Conservation (phyloP, 1,140 invertebrate species). For the Telenomus remus region DNA sequence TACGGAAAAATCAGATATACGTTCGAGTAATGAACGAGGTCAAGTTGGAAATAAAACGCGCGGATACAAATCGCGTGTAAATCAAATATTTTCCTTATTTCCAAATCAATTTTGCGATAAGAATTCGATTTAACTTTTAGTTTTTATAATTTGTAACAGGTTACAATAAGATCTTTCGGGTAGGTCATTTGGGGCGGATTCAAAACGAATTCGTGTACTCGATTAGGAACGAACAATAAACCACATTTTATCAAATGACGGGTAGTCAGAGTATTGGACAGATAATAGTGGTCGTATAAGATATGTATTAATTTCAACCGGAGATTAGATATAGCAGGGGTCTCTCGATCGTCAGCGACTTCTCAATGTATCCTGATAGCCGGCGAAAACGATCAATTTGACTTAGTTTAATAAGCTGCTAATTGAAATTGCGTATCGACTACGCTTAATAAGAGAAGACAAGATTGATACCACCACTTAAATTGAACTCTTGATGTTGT, state of each 20-base stretch:
- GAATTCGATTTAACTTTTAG: no score
- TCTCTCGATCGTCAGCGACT: conserved; percentile 26
- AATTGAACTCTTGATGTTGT: not conserved
- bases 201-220: conserved; percentile 18
- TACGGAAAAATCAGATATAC: conserved; percentile 6
- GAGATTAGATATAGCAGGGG: conserved; percentile 32
- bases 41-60: not conserved
- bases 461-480: conserved; percentile 23
- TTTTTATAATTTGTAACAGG: no score
- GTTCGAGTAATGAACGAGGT: not conserved
- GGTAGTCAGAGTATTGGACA: conserved; percentile 31
- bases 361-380: conserved; percentile 36
- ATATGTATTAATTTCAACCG: conserved; percentile 48
- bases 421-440: conserved; percentile 53
- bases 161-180: conserved; percentile 11
- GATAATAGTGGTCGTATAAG: conserved; percentile 53
- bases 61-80: no score
- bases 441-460: conserved; percentile 17
- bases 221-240: conserved; percentile 31
- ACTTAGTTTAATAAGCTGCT: conserved; percentile 59
- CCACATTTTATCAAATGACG: conserved; percentile 24
- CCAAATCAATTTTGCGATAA: no score
- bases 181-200: conserved; percentile 19
- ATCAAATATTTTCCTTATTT: no score
- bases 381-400: conserved; percentile 59